A percentile compares a stretch with the other conserved stretches of the same genome.
These are phyloP conservation scores for Hemicrepidius hirtus DNA, from an alignment of 2,888 invertebrate genomes.

Conservation along the genomic window DNA sequence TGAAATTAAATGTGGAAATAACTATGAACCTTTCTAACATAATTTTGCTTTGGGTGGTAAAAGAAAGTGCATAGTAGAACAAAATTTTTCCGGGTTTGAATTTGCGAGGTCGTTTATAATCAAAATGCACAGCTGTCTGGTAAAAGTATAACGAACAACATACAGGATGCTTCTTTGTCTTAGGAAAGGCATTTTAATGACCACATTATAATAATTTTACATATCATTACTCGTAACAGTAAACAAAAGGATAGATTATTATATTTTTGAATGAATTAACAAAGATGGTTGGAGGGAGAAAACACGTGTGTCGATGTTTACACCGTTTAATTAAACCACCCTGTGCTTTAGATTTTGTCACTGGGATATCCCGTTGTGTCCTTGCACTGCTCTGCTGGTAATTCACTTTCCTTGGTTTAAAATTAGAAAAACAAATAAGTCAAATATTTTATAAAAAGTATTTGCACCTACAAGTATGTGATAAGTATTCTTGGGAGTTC, in stretches of 20 bases:
- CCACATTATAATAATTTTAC: not conserved
- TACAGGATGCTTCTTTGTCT: constrained; percentile 1
- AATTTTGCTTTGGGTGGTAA: too few species aligned
- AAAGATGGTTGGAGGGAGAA: too few species aligned
- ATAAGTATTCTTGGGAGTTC: constrained; percentile 6
- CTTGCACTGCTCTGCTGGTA: not conserved
- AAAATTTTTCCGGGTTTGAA: not conserved
- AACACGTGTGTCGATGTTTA: too few species aligned
- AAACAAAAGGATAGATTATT: not conserved
- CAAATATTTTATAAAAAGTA: not conserved
- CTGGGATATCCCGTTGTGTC: not conserved
- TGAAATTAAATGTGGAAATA: constrained; percentile 1
- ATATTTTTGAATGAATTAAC: too few species aligned
- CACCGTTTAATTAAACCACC: not conserved
- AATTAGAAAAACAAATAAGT: not conserved
- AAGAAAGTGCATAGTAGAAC: not conserved
- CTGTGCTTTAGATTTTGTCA: not conserved
- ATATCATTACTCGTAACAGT: not conserved
- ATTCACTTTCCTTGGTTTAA: constrained; percentile 15
- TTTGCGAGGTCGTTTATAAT: not conserved
- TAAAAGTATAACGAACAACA: constrained; percentile 1
- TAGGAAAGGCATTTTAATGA: not conserved
- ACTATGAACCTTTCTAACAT: not conserved
- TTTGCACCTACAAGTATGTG: not conserved
- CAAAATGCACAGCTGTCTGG: not conserved